phyloP scores from a whole-genome alignment of 37 sponge, comb jelly and placozoan genomes.

The Trichoplax adhaerens region DNA sequence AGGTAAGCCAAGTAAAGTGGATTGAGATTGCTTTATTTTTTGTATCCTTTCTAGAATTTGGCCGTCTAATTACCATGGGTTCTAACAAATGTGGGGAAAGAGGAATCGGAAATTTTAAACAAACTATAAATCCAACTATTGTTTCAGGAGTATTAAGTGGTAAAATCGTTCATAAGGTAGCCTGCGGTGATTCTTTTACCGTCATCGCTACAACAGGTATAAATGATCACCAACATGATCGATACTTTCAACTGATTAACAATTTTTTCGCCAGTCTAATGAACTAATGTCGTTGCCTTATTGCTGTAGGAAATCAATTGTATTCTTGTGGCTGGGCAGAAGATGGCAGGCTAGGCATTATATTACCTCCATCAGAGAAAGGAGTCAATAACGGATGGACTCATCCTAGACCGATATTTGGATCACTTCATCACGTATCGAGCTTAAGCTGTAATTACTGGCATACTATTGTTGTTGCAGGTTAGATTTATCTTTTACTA shows the following conservation, averaged over 20 bases:
- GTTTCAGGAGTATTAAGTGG: not conserved
- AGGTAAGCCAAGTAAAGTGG: no score
- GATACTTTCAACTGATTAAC: no score
- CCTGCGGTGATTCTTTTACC: conserved; percentile 5
- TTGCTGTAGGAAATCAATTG: no score
- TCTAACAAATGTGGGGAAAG: conserved; percentile 5
- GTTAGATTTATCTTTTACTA: not conserved
- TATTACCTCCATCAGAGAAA: no score
- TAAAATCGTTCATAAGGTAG: not conserved
- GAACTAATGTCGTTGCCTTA: no score
- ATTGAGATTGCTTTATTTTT: not conserved
- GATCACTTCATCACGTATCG: not conserved
- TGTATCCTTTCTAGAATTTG: not conserved
- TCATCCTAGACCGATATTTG: no score
- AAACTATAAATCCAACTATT: not conserved
- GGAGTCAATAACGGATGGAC: no score
- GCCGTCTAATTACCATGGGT: conserved; percentile 1
- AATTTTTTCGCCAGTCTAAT: no score
- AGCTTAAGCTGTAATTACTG: not conserved
- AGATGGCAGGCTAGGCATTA: no score
- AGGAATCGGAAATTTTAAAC: not conserved
- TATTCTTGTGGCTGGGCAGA: no score
- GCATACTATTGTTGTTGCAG: conserved; percentile 10
- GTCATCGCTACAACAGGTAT: not conserved
- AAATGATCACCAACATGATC: no score